A percentile compares a stretch with the other conserved stretches of the same genome.
These are phyloP conservation scores for Hyperoplus immaculatus DNA, from an alignment of 2,797 vertebrate species.

Conservation along the genomic window DNA sequence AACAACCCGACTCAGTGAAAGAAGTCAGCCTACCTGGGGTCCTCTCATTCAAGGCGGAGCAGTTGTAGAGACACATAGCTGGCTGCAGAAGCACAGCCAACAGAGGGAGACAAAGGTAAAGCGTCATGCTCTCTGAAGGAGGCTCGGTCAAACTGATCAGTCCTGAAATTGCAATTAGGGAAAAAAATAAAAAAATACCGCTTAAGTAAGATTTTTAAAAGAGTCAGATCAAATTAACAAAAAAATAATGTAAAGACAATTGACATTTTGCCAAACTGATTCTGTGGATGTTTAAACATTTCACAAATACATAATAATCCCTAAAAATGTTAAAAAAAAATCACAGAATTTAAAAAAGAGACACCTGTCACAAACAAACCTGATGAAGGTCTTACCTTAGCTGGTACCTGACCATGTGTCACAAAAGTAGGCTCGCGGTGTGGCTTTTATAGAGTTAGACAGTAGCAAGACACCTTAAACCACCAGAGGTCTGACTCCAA, in stretches of 20 bases:
- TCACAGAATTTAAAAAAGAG: neutral
- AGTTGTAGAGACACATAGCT: conserved; percentile 78
- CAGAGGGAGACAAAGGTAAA: conserved; percentile 68
- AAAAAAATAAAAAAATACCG: neutral
- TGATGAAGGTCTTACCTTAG: conserved; percentile 62
- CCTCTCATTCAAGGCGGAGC: conserved; percentile 77
- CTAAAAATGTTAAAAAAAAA: neutral
- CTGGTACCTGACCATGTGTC: conserved; percentile 56
- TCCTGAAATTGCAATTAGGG: conserved; percentile 5
- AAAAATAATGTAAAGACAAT: too few relatives aligned
- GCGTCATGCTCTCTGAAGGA: conserved; percentile 52
- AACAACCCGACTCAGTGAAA: neutral
- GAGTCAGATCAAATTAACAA: neutral
- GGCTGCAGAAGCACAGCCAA: conserved; percentile 74
- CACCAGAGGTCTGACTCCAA: conserved; percentile 49
- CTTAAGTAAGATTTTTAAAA: neutral
- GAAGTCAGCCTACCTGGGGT: conserved; percentile 72
- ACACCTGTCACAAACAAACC: neutral
- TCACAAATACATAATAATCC: too few relatives aligned
- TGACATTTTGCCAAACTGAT: neutral
- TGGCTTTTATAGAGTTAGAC: conserved; percentile 75
- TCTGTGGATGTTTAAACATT: neutral
- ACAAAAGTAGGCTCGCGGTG: conserved; percentile 7
- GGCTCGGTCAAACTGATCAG: neutral
- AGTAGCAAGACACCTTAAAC: conserved; percentile 62